Conservation (phyloP, 2,888 invertebrate genomes). For the Eristalinus sepulchralis region DNA sequence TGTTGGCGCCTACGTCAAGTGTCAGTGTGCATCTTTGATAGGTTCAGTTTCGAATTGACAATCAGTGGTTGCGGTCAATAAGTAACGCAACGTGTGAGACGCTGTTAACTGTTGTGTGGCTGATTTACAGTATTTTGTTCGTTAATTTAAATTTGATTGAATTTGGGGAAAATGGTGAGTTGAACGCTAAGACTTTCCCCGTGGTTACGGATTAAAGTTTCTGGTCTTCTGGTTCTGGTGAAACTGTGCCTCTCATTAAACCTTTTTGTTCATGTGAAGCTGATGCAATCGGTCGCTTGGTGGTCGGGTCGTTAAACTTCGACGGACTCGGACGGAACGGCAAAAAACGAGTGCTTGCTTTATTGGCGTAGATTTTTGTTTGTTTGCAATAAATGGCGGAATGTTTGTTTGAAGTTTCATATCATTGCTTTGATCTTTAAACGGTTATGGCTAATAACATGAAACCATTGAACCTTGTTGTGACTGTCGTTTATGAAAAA, state of each 20-base stretch:
- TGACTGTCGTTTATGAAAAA: no score
- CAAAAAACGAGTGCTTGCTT: background rate
- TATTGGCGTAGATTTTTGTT: no score
- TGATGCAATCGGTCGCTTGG: background rate
- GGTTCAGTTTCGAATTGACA: background rate
- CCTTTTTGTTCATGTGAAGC: background rate
- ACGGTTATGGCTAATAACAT: no score
- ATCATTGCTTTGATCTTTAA: no score
- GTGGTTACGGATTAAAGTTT: background rate
- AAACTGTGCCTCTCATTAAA: background rate
- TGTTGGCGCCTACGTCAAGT: no score
- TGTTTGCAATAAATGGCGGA: background rate
- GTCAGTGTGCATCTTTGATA: background rate
- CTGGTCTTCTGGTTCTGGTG: background rate
- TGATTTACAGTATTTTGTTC: background rate
- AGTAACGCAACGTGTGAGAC: background rate
- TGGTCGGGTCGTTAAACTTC: background rate
- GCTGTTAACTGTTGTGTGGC: slow-evolving; percentile 5
- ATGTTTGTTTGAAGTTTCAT: no score
- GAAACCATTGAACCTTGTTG: no score
- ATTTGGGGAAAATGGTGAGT: slow-evolving; percentile 2
- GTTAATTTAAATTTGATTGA: background rate
- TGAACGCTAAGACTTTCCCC: slow-evolving; percentile 4
- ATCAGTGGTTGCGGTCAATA: background rate
- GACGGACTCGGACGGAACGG: background rate